Evolutionary conservation across 2,797 vertebrate genomes (phyloP), one percentile per base, ranked within the genome.

Genomic region (Chrosomus eos): DNA sequence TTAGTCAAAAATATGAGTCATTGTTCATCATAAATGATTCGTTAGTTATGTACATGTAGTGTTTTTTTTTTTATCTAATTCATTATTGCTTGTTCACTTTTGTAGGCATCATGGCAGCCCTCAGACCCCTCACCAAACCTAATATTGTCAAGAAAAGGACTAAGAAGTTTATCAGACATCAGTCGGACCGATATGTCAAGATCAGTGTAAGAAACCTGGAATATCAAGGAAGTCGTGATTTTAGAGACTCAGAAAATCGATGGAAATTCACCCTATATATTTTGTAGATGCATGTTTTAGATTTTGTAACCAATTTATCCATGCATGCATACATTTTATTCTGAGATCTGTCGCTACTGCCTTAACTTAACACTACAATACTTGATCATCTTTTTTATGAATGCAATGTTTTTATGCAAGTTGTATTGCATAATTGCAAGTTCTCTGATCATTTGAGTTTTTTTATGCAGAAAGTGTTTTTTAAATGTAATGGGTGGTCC

Each of bases 171-270:
- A 98, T 99, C 78, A 96, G 98, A 88, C 98, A 99, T 84, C 98
- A 99, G 48, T 99, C 98, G 2, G 98, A 99, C 82, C 93, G 98
- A 92, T 99, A 99, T 97, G 98, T 99, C 70, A 99, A 99, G 94
- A 98, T 99, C 86, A 96, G 95, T 93, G 98, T 99, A 93, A 82
- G 88, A 1, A 19, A 31, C 14, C n/a, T 62, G 11, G 19, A 9
- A 55, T 48, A 10, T 48, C 40, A 45, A 26, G 38, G 7, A 26
- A 8, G 11, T 3, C 3, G 7, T 26, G 11, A 7, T 71, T 71
- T 70, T 43, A 11, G 2, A 26, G 3, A 38, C 38, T 43, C 7
- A 1, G 64, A 21, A 40, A 70, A 70, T 5, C 7, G 14, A 4
- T 7, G 16, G 5, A 68, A 9, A 66, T 19, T 9, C 1, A 4